phyloP scores from a whole-genome alignment of 2,113 vertebrate species.

The Apteryx mantelli region DNA sequence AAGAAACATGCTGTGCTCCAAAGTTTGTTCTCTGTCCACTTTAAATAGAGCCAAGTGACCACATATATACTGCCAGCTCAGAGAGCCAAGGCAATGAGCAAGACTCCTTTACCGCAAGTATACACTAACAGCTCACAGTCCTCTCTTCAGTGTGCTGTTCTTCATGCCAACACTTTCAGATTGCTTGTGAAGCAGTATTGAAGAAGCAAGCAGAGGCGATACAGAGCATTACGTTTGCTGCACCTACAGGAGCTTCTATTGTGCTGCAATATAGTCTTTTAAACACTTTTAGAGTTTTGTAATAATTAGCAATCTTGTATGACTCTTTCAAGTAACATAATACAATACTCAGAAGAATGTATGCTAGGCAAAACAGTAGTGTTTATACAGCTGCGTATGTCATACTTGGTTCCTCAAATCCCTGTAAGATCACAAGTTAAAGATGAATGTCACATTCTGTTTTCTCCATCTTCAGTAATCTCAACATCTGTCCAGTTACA shows the following conservation, averaged over 20 bases:
- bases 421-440: neutral
- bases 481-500: neutral
- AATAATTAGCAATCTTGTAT: neutral
- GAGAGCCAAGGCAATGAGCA: neutral
- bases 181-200: neutral
- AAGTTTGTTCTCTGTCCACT: neutral
- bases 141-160: neutral
- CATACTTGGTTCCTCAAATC: neutral
- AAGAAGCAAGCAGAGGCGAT: neutral
- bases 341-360: neutral
- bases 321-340: neutral
- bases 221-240: neutral
- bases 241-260: neutral
- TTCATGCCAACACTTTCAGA: neutral
- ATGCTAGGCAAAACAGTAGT: neutral
- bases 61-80: rapidly evolving
- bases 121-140: neutral
- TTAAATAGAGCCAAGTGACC: neutral
- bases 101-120: neutral
- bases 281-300: neutral
- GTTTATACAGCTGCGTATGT: neutral
- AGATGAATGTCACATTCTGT: neutral
- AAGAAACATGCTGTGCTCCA: neutral
- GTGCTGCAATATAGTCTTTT: neutral
- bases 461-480: neutral